These are phyloP conservation scores for Nothobranchius furzeri DNA, from an alignment of 2,113 vertebrate genomes.

Conservation along the genomic window DNA sequence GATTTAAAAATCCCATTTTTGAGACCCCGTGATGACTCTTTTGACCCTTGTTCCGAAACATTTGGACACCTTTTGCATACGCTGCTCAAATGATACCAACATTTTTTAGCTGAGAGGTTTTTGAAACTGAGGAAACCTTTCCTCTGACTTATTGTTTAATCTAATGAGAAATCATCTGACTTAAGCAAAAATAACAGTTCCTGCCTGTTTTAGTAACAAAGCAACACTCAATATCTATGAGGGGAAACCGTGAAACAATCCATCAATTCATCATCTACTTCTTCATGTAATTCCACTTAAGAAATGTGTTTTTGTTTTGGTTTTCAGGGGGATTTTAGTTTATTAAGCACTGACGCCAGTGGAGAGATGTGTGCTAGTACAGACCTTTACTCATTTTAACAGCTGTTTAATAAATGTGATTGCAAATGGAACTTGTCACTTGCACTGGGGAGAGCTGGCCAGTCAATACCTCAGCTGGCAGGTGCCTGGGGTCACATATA, in stretches of 20 bases:
- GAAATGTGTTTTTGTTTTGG: constrained; percentile 47
- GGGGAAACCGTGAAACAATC: constrained; percentile 17
- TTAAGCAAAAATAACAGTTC: no score
- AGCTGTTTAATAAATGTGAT: constrained; percentile 84
- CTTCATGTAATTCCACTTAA: constrained; percentile 30
- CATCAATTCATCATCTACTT: constrained; percentile 33
- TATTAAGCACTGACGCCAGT: constrained; percentile 67
- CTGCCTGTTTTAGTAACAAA: constrained; percentile 6
- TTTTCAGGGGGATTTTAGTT: constrained; percentile 69
- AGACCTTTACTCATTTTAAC: constrained; percentile 80
- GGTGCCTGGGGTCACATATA: constrained; percentile 83
- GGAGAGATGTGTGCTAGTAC: constrained; percentile 49
- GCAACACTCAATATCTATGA: constrained; percentile 9
- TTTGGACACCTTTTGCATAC: no score
- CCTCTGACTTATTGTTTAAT: no score
- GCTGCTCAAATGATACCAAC: no score
- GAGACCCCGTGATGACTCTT: no score
- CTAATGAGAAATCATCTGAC: no score
- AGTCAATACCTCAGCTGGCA: constrained; percentile 82
- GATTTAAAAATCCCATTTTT: no score
- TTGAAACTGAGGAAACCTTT: no score
- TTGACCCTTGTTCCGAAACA: no score
- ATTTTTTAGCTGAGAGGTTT: no score
- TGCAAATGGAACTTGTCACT: constrained; percentile 85
- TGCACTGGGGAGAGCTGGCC: constrained; percentile 70